Evolutionary conservation across 2,113 vertebrate species (phyloP).

Genomic region (Zosterops hypoxanthus): DNA sequence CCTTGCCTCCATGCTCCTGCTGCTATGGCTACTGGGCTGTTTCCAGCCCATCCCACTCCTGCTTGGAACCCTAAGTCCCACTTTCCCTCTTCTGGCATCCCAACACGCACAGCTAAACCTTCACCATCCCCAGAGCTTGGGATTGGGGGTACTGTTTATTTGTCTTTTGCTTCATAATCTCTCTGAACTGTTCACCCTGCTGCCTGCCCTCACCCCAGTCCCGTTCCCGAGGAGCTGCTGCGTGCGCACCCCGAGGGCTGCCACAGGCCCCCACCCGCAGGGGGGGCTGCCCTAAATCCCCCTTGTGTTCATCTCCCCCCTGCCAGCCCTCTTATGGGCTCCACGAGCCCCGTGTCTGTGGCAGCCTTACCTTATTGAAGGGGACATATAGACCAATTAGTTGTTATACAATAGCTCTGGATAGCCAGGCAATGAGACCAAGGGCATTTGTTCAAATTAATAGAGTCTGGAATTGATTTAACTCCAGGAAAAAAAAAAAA

Average conservation of each 20-base stretch:
- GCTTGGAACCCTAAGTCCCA: fast-evolving
- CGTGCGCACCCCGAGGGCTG: neutral
- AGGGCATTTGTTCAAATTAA: constrained; percentile 48
- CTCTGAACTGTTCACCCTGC: constrained; percentile 49
- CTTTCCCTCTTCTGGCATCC: neutral
- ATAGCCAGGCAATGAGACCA: constrained; percentile 2
- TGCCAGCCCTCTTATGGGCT: neutral
- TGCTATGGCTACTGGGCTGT: neutral
- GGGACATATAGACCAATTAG: constrained; percentile 61
- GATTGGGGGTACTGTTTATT: neutral
- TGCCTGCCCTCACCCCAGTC: neutral
- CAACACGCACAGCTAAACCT: neutral
- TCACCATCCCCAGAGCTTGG: neutral
- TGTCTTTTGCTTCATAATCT: constrained; percentile 19
- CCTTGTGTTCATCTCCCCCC: neutral
- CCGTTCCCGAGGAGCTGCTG: neutral
- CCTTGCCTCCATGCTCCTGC: neutral
- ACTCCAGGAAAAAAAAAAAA: neutral
- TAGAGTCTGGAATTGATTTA: constrained; percentile 56
- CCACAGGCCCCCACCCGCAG: neutral
- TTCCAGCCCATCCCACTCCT: neutral
- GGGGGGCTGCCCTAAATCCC: neutral
- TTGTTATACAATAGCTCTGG: constrained; percentile 65
- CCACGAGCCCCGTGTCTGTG: neutral
- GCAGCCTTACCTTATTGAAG: constrained; percentile 43